Conservation (phyloP, 2,797 vertebrate species). For the Mormyrops boulengeri region DNA sequence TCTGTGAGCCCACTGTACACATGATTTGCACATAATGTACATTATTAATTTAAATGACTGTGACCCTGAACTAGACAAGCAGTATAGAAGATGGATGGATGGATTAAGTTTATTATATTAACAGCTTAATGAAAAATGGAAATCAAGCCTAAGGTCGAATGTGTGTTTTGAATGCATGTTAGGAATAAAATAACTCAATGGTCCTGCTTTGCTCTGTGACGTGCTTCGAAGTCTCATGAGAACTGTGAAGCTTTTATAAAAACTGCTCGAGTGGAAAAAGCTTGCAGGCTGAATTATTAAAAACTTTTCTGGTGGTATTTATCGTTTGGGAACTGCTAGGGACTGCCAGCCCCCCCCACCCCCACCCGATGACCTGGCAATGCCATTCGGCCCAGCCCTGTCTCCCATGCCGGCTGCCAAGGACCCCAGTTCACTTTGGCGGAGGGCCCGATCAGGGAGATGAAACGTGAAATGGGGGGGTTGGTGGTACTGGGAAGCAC, state of each 20-base stretch:
- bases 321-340: background rate
- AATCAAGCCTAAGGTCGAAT: background rate
- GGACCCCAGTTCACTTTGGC: background rate
- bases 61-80: background rate
- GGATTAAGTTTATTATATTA: background rate
- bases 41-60: constrained; percentile 3
- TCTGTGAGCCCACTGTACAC: background rate
- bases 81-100: background rate
- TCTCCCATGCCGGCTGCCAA: background rate
- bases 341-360: background rate
- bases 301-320: background rate
- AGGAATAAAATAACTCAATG: background rate
- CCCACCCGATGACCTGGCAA: background rate
- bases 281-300: background rate
- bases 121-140: background rate
- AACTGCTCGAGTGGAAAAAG: background rate
- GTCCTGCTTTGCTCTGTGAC: background rate
- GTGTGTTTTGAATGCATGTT: background rate
- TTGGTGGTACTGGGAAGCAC: constrained; percentile 32
- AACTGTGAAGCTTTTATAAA: background rate
- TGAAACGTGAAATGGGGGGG: background rate
- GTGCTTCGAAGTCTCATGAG: background rate
- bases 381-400: background rate
- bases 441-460: background rate
- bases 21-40: background rate